A percentile compares a stretch with the other conserved stretches of the same genome.
Evolutionary conservation across 2,888 invertebrate genomes (phyloP).

Genomic region (Limnephilus lunatus): DNA sequence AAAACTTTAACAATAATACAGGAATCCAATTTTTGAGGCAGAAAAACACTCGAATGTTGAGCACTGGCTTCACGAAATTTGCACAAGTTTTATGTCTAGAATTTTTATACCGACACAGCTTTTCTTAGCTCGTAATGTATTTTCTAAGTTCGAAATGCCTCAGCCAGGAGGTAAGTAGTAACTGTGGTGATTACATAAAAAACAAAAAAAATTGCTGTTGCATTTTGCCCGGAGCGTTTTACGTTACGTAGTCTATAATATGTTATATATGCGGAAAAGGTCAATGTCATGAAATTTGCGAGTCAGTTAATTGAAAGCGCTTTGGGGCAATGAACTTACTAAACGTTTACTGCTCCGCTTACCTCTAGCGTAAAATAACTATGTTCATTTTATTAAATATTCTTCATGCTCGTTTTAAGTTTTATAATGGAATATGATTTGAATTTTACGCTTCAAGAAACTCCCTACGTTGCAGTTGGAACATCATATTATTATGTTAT

Average conservation of each 20-base stretch:
- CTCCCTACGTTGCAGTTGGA: neutral
- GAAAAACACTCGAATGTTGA: neutral
- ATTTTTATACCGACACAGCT: neutral
- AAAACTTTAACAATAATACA: no score
- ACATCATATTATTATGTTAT: neutral
- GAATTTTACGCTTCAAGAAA: neutral
- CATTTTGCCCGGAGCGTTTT: constrained; percentile 4
- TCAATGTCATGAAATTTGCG: constrained; percentile 38
- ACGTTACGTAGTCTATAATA: neutral
- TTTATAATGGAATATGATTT: neutral
- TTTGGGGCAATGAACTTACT: constrained; percentile 26
- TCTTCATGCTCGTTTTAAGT: neutral
- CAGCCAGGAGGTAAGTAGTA: neutral
- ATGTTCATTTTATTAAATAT: neutral
- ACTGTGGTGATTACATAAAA: neutral
- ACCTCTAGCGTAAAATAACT: constrained; percentile 6
- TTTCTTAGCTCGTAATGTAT: neutral
- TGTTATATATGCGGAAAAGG: constrained; percentile 10
- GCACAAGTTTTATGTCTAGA: no score
- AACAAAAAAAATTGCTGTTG: neutral
- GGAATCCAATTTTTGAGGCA: no score
- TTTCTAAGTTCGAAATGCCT: neutral
- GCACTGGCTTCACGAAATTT: neutral
- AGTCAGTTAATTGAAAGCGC: constrained; percentile 26
- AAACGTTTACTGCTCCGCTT: constrained; percentile 39